A percentile compares a stretch with the other conserved stretches of the same genome.
phyloP scores from a whole-genome alignment of 2,888 invertebrate genomes.

The Amorpha juglandis region DNA sequence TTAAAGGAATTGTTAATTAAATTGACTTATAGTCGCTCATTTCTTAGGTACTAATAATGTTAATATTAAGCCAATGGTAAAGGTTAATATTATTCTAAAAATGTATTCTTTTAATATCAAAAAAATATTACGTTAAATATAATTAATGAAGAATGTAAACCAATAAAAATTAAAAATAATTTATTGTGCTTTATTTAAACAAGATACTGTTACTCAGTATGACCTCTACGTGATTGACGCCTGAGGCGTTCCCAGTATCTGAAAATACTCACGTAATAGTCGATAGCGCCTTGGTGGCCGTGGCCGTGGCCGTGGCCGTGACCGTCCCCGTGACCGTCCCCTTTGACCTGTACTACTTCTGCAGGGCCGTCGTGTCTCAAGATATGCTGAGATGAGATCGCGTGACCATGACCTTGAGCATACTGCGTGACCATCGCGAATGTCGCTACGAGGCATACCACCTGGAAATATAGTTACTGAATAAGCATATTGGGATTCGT shows the following conservation, averaged over 20 bases:
- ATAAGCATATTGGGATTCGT: background rate
- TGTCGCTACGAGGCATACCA: slow-evolving; percentile 54
- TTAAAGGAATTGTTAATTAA: no score
- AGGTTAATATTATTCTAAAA: no score
- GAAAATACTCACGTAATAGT: slow-evolving; percentile 51
- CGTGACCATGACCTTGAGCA: slow-evolving; percentile 65
- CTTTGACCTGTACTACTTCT: slow-evolving; percentile 53
- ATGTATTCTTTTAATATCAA: no score
- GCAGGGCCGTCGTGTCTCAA: slow-evolving; percentile 62
- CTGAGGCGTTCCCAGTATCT: background rate
- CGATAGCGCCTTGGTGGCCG: slow-evolving; percentile 44
- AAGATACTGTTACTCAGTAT: background rate
- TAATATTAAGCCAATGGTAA: no score
- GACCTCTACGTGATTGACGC: background rate
- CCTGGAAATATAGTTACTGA: slow-evolving; percentile 38
- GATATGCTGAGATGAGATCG: slow-evolving; percentile 68
- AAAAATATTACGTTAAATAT: no score
- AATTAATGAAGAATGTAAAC: no score
- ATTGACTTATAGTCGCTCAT: no score
- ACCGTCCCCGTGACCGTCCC: slow-evolving; percentile 55
- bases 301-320: slow-evolving; percentile 42
- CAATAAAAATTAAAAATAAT: no score
- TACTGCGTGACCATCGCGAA: slow-evolving; percentile 54
- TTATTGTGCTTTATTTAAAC: no score
- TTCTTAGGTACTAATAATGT: no score